Evolutionary conservation across 2,113 vertebrate species (phyloP).

Genomic region (Rhea americana): DNA sequence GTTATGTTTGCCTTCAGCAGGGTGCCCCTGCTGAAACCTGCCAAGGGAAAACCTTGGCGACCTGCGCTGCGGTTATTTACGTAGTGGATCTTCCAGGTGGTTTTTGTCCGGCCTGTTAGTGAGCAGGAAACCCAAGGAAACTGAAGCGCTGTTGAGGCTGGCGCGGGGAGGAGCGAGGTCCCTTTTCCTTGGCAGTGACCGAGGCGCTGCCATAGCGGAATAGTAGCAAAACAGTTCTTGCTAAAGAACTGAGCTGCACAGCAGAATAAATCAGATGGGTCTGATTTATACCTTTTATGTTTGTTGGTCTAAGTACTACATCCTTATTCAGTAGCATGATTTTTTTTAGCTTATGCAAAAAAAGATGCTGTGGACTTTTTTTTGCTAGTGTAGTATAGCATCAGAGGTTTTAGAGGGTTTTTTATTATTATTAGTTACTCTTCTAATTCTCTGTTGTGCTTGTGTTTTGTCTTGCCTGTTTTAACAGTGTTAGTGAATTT

Average conservation of each 20-base stretch:
- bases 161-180: too few relatives aligned
- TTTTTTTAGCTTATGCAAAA: background rate
- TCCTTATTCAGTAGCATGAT: background rate
- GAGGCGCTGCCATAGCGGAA: rapidly evolving
- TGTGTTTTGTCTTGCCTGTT: background rate
- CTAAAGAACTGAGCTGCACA: background rate
- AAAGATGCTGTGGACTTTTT: background rate
- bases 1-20: rapidly evolving
- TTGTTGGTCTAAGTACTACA: background rate
- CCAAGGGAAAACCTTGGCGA: too few relatives aligned
- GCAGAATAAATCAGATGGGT: background rate
- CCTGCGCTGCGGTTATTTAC: background rate
- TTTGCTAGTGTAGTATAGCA: too few relatives aligned
- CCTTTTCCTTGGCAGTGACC: rapidly evolving
- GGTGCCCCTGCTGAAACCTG: background rate
- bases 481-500: background rate
- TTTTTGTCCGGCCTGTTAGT: background rate
- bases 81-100: background rate
- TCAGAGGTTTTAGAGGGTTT: background rate
- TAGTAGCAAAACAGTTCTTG: background rate
- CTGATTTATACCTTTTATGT: background rate
- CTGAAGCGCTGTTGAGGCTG: too few relatives aligned
- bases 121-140: background rate
- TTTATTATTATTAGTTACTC: too few relatives aligned
- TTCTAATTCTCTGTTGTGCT: background rate